Evolutionary conservation across 2,113 vertebrate species (phyloP).

Genomic region (Dipodomys stephensi): DNA sequence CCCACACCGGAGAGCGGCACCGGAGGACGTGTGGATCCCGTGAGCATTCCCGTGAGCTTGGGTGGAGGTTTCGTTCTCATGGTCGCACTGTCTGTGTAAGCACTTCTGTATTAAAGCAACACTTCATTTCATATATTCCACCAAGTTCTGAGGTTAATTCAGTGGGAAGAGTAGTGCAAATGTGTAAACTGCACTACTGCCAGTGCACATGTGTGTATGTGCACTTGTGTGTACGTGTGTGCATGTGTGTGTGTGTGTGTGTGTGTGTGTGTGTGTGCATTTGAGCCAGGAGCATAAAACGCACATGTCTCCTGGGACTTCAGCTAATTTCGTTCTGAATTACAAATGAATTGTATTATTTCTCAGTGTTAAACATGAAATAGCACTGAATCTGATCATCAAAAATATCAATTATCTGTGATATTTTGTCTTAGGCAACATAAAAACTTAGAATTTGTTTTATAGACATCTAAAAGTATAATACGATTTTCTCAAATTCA

Average conservation of each 20-base stretch:
- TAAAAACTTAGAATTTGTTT: background rate
- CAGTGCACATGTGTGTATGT: no score
- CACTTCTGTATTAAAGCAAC: background rate
- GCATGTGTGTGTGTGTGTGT: no score
- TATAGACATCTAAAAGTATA: background rate
- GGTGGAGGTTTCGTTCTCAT: background rate
- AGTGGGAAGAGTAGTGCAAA: background rate
- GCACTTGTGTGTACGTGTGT: no score
- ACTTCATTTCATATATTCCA: background rate
- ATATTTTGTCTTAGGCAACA: background rate
- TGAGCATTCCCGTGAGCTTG: background rate
- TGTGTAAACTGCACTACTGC: background rate
- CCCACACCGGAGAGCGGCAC: no score
- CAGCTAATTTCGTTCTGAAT: background rate
- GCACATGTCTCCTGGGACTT: background rate
- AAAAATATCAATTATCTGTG: background rate
- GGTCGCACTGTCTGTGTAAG: background rate
- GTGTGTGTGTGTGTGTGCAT: no score
- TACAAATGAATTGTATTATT: slow-evolving; percentile 26
- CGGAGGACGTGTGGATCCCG: no score
- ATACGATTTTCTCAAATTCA: background rate
- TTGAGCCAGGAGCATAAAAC: background rate
- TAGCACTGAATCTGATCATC: background rate
- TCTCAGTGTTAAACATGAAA: background rate
- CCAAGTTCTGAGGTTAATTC: background rate